Conservation (phyloP, 2,113 vertebrate species). For the Scartelaos histophorus region DNA sequence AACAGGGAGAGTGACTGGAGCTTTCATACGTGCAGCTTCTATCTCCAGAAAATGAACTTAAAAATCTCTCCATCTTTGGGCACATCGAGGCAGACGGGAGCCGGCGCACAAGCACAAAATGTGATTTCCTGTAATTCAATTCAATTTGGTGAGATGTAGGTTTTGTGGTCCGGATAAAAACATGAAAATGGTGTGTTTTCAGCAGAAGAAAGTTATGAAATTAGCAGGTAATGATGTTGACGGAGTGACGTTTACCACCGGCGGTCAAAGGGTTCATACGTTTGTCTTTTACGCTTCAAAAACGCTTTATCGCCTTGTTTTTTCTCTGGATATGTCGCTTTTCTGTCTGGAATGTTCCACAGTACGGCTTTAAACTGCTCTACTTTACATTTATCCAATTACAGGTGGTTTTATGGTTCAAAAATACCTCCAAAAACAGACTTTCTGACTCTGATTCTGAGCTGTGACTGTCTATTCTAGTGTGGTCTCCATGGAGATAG, state of each 20-base stretch:
- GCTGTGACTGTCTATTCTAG: no score
- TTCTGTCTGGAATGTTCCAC: no score
- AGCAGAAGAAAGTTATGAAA: background rate
- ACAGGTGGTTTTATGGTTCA: no score
- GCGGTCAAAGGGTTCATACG: background rate
- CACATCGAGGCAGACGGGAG: constrained; percentile 22
- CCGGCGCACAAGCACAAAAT: constrained; percentile 25
- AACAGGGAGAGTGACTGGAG: constrained; percentile 20
- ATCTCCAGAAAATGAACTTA: constrained; percentile 28
- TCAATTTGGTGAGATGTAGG: constrained; percentile 21
- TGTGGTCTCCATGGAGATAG: no score
- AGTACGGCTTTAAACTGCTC: no score
- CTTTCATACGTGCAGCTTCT: constrained; percentile 6
- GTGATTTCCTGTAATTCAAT: constrained; percentile 42
- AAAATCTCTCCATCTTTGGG: constrained; percentile 51
- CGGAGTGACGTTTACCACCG: background rate
- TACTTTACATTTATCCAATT: no score
- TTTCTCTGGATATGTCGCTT: no score
- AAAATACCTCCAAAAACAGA: no score
- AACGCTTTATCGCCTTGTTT: no score
- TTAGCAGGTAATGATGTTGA: background rate
- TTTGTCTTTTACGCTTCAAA: no score
- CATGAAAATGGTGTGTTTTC: constrained; percentile 6
- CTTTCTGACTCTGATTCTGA: no score
- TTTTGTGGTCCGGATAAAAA: constrained; percentile 12